A percentile compares a stretch with the other conserved stretches of the same genome.
These are phyloP conservation scores for Anolis sagrei DNA, from an alignment of 2,113 vertebrate species.

Conservation along the genomic window DNA sequence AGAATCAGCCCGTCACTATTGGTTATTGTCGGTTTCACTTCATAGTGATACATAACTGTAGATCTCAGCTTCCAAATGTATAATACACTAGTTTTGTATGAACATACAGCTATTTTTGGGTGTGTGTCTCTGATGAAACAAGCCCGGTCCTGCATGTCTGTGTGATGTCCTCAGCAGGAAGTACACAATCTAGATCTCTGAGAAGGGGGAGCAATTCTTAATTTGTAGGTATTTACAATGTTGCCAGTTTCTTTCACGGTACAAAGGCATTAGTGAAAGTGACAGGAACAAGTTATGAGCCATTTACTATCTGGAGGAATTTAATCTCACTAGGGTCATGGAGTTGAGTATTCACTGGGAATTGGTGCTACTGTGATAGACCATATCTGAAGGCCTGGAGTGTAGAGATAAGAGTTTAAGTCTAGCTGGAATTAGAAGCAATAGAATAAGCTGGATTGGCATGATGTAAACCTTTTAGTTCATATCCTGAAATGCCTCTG, in stretches of 20 bases:
- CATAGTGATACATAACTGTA: constrained; percentile 11
- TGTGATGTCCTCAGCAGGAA: constrained; percentile 45
- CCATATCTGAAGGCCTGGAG: constrained; percentile 74
- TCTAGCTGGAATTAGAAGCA: constrained; percentile 73
- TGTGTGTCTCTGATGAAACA: constrained; percentile 19
- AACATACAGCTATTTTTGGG: constrained; percentile 27
- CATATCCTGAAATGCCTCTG: constrained; percentile 66
- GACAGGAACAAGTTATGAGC: constrained; percentile 73
- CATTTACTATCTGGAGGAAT: constrained; percentile 76
- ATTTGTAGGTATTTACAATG: constrained; percentile 72
- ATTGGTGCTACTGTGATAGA: constrained; percentile 72
- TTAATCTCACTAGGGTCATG: constrained; percentile 75
- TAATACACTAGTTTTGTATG: neutral
- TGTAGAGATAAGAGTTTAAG: constrained; percentile 79
- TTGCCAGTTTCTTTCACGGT: constrained; percentile 59
- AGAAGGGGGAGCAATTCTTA: constrained; percentile 60
- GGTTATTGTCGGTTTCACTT: neutral
- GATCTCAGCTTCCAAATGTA: constrained; percentile 12
- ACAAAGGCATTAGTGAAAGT: constrained; percentile 76
- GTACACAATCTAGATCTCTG: constrained; percentile 21
- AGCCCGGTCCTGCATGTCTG: constrained; percentile 11
- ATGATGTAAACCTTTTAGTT: constrained; percentile 69
- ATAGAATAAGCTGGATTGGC: constrained; percentile 72
- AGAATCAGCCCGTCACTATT: neutral
- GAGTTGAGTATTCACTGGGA: constrained; percentile 71